Percentiles rank a stretch among this genome's conserved stretches.
These are phyloP conservation scores for Hesperophylax magnus DNA, from an alignment of 1,140 invertebrate species.

Conservation along the genomic window DNA sequence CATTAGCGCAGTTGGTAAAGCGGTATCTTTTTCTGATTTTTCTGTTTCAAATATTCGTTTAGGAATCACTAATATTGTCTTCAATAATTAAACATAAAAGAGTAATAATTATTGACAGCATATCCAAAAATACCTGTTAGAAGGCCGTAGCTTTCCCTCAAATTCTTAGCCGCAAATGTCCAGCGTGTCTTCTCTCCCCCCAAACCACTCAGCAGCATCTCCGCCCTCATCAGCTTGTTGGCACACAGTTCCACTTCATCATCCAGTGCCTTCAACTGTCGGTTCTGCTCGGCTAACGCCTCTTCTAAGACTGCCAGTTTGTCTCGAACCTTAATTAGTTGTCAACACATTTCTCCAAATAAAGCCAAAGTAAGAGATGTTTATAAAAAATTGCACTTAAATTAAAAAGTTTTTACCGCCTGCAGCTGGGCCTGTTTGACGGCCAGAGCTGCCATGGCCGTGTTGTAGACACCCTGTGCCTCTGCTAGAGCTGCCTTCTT, in stretches of 20 bases:
- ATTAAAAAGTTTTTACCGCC: slow-evolving; percentile 63
- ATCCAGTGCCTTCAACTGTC: slow-evolving; percentile 78
- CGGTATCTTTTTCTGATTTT: too few relatives aligned
- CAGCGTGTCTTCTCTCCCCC: slow-evolving; percentile 88
- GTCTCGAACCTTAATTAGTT: slow-evolving; percentile 62
- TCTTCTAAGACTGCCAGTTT: slow-evolving; percentile 75
- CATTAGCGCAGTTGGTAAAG: too few relatives aligned
- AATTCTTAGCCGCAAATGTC: slow-evolving; percentile 81
- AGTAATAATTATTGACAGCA: too few relatives aligned
- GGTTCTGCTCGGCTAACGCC: slow-evolving; percentile 74
- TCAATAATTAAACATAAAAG: too few relatives aligned
- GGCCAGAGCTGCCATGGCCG: slow-evolving; percentile 78
- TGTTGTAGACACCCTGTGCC: slow-evolving; percentile 81
- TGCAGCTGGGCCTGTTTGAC: slow-evolving; percentile 84
- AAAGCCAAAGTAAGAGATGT: not conserved
- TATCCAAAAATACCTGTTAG: slow-evolving; percentile 65
- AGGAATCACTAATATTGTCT: too few relatives aligned
- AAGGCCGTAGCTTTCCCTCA: slow-evolving; percentile 80
- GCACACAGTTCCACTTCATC: slow-evolving; percentile 89
- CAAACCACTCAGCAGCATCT: slow-evolving; percentile 91
- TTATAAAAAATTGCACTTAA: not conserved
- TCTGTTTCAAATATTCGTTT: too few relatives aligned
- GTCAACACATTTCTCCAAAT: not conserved
- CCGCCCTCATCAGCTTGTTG: slow-evolving; percentile 91
- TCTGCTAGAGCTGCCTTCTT: slow-evolving; percentile 85